Conservation (phyloP, 1,140 invertebrate genomes). For the Mylabris phalerata region DNA sequence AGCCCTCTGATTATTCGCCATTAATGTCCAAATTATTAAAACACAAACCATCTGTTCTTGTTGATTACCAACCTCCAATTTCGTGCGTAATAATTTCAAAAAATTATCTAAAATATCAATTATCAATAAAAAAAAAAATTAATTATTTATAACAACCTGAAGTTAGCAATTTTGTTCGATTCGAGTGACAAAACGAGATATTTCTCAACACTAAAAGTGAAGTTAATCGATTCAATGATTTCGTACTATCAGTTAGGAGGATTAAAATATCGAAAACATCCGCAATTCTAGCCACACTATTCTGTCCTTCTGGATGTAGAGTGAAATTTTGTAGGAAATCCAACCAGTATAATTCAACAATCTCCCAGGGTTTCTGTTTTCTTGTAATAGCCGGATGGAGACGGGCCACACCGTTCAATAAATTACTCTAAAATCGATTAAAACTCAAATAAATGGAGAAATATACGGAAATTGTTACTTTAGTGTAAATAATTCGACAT, state of each 20-base stretch:
- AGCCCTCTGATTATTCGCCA: constrained; percentile 44
- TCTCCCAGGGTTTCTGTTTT: constrained; percentile 40
- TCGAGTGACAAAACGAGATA: constrained; percentile 39
- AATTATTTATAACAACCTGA: constrained; percentile 30
- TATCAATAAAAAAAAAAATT: not conserved
- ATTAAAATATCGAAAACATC: constrained; percentile 36
- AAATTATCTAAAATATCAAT: constrained; percentile 35
- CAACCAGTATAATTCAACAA: constrained; percentile 43
- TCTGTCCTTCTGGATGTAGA: constrained; percentile 41
- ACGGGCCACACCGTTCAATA: constrained; percentile 41
- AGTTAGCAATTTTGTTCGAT: constrained; percentile 37
- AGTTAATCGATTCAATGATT: constrained; percentile 24
- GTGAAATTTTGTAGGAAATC: constrained; percentile 44
- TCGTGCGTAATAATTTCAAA: constrained; percentile 33
- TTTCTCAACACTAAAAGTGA: constrained; percentile 39
- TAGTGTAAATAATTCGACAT: constrained; percentile 46
- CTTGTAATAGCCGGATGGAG: constrained; percentile 44
- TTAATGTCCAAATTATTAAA: constrained; percentile 40
- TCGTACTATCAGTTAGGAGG: constrained; percentile 23
- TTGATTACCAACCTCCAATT: constrained; percentile 30
- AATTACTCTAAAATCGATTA: constrained; percentile 34
- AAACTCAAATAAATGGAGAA: too few relatives aligned
- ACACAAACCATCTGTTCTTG: constrained; percentile 38
- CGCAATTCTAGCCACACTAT: constrained; percentile 25
- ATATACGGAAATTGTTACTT: constrained; percentile 39